A percentile compares a stretch with the other conserved stretches of the same genome.
Evolutionary conservation across 2,888 invertebrate species (phyloP).

Genomic region (Meta bourneti): DNA sequence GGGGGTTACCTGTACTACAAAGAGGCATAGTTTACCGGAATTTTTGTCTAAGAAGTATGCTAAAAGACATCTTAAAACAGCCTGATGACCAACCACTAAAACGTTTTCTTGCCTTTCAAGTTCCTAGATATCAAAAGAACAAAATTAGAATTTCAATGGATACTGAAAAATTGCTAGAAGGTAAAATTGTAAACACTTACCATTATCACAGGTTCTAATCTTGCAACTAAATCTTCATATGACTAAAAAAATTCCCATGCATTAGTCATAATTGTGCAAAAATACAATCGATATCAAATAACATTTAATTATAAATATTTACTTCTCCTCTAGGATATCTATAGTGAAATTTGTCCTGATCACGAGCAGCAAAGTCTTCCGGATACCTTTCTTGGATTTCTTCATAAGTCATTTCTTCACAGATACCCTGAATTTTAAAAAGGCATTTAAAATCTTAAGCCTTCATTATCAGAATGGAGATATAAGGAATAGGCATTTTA

Average conservation of each 20-base stretch:
- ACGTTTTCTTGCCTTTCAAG: conserved; percentile 91
- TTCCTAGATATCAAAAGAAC: conserved; percentile 82
- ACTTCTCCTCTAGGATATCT: conserved; percentile 83
- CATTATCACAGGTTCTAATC: conserved; percentile 95
- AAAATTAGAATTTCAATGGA: background rate
- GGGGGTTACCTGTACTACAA: too few species aligned
- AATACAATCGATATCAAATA: background rate
- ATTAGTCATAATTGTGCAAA: background rate
- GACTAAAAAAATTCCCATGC: conserved; percentile 84
- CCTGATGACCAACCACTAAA: conserved; percentile 93
- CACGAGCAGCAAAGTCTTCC: conserved; percentile 94
- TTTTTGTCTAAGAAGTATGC: conserved; percentile 95
- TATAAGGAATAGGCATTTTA: too few species aligned
- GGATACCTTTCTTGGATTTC: conserved; percentile 95
- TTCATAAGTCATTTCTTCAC: conserved; percentile 96
- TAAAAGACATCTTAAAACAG: conserved; percentile 91
- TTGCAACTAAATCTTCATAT: conserved; percentile 95
- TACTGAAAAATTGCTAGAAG: background rate
- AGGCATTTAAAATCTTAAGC: background rate
- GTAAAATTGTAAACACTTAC: conserved; percentile 24
- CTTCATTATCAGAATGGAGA: background rate
- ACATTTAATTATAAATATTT: conserved; percentile 42
- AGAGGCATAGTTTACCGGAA: conserved; percentile 84
- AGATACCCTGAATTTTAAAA: conserved; percentile 89
- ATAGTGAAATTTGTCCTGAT: conserved; percentile 92